These are phyloP conservation scores for Leptodirus hochenwartii DNA, from an alignment of 2,888 invertebrate genomes.

Conservation along the genomic window DNA sequence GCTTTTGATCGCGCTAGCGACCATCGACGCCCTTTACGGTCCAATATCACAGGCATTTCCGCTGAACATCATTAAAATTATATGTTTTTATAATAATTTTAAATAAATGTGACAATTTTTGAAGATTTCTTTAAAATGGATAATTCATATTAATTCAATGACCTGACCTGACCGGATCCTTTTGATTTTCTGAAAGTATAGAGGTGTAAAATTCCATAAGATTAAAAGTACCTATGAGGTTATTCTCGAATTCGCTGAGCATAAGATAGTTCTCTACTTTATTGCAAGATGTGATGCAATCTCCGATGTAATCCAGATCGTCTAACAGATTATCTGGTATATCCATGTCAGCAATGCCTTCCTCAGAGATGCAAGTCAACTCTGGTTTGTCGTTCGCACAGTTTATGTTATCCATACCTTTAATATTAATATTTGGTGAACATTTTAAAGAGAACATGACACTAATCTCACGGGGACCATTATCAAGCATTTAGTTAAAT, in stretches of 20 bases:
- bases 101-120: no score
- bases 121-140: no score
- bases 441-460: no score
- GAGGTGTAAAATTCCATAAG: no score
- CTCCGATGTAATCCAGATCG: slow-evolving; percentile 61
- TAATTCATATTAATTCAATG: no score
- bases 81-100: no score
- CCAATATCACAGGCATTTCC: slow-evolving; percentile 55
- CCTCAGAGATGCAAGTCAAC: slow-evolving; percentile 70
- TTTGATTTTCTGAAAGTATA: no score
- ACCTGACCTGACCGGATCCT: no score
- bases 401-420: background rate
- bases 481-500: no score
- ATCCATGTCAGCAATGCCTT: slow-evolving; percentile 68
- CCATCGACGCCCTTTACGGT: slow-evolving; percentile 53
- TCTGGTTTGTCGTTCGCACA: slow-evolving; percentile 41
- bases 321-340: slow-evolving; percentile 62
- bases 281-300: slow-evolving; percentile 71
- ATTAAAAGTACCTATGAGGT: no score
- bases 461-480: no score
- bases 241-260: slow-evolving; percentile 75
- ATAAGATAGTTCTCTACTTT: slow-evolving; percentile 74
- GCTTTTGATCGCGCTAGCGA: slow-evolving; percentile 40
- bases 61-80: no score
- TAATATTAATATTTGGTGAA: background rate